Conservation (phyloP, 1,140 invertebrate genomes). For the Lineus longissimus region DNA sequence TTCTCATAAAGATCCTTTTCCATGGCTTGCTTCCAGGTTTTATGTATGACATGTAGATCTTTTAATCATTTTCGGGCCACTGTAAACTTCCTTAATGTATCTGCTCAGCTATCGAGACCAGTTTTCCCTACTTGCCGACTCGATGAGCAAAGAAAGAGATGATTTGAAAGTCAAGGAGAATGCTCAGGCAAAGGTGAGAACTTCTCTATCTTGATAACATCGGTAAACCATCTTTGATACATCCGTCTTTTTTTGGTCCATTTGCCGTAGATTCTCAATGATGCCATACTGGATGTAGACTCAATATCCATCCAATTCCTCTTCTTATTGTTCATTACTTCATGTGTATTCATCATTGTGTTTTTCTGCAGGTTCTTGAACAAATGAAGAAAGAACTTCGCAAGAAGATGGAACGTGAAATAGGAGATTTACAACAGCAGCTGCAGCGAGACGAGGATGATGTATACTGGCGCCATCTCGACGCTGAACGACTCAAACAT, state of each 20-base stretch:
- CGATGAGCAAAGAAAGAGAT: constrained; percentile 36
- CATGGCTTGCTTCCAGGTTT: too few relatives aligned
- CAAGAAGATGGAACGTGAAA: constrained; percentile 51
- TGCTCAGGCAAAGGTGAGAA: constrained; percentile 45
- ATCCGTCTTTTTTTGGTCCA: too few relatives aligned
- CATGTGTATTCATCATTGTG: not conserved
- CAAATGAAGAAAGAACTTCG: constrained; percentile 50
- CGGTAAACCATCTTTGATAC: not conserved
- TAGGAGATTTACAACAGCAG: constrained; percentile 47
- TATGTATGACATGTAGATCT: too few relatives aligned
- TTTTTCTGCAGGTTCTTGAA: constrained; percentile 35
- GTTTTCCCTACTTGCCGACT: constrained; percentile 49
- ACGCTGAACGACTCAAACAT: constrained; percentile 46
- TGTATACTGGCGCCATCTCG: constrained; percentile 47
- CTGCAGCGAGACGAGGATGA: constrained; percentile 49
- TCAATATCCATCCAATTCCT: too few relatives aligned
- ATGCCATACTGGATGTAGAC: too few relatives aligned
- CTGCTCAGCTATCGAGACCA: constrained; percentile 45
- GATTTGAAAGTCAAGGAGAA: constrained; percentile 40
- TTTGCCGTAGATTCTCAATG: too few relatives aligned
- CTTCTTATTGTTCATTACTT: too few relatives aligned
- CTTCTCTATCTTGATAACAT: not conserved
- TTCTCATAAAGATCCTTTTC: too few relatives aligned
- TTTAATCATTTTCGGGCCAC: too few relatives aligned
- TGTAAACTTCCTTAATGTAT: constrained; percentile 29